A percentile compares a stretch with the other conserved stretches of the same genome.
Conservation (phyloP, 2,797 vertebrate species). For the Rhinogobio ventralis region DNA sequence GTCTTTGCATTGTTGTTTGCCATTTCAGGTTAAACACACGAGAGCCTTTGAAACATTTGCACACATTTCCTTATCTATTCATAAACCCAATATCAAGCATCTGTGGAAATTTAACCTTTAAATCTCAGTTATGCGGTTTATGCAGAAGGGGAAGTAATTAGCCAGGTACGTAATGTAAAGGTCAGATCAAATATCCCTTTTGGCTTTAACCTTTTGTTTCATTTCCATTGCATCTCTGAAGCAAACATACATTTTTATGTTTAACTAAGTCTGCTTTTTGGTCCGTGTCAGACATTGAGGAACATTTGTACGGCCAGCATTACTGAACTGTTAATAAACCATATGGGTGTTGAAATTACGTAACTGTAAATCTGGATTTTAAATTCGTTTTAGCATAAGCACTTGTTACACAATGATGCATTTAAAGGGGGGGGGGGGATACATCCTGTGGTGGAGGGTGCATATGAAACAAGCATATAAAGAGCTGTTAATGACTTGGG, state of each 20-base stretch:
- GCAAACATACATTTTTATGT: conserved; percentile 29
- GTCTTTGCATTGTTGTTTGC: conserved; percentile 6
- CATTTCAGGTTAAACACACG: not conserved
- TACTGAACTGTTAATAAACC: not conserved
- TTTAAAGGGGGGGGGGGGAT: not conserved
- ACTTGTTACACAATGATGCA: conserved; percentile 9
- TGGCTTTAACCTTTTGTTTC: conserved; percentile 64
- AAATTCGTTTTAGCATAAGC: conserved; percentile 27
- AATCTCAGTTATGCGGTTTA: conserved; percentile 67
- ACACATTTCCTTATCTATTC: conserved; percentile 64
- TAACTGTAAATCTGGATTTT: conserved; percentile 46
- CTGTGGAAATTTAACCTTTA: conserved; percentile 76
- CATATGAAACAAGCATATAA: not conserved
- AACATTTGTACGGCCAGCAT: not conserved
- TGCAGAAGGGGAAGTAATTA: conserved; percentile 77
- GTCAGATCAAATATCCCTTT: conserved; percentile 71
- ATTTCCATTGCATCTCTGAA: conserved; percentile 55
- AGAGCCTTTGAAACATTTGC: conserved; percentile 37
- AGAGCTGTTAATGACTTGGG: conserved; percentile 17
- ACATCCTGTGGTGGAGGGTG: conserved; percentile 22
- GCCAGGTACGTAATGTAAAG: conserved; percentile 71
- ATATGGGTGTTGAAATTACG: conserved; percentile 15
- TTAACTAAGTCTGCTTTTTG: conserved; percentile 10
- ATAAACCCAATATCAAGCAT: conserved; percentile 69
- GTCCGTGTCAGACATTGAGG: not conserved